Conservation (phyloP, 2,113 vertebrate genomes). For the Machaerirhynchus nigripectus region DNA sequence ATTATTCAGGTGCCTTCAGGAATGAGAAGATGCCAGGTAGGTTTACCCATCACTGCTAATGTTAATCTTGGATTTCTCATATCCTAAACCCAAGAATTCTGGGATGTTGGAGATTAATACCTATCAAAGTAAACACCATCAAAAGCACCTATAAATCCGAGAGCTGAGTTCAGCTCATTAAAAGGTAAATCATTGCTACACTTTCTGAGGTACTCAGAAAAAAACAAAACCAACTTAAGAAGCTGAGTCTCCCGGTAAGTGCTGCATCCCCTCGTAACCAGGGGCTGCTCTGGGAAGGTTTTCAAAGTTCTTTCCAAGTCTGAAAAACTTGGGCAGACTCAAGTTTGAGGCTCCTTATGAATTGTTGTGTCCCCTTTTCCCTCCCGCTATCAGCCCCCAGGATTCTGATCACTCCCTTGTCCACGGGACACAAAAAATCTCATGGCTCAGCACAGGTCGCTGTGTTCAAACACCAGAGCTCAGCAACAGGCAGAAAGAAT, state of each 20-base stretch:
- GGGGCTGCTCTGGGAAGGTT: background rate
- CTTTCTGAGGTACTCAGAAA: background rate
- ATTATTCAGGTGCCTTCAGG: background rate
- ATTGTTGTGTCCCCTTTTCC: background rate
- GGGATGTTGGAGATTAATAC: background rate
- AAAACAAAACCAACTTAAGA: accelerated
- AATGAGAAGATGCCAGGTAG: background rate
- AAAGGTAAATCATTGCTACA: background rate
- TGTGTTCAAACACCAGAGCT: background rate
- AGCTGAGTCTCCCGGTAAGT: background rate
- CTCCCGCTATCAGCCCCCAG: background rate
- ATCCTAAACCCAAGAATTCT: background rate
- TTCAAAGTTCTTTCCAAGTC: background rate
- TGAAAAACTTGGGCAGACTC: background rate
- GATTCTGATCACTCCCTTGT: background rate
- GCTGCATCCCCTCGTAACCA: accelerated
- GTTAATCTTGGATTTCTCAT: background rate
- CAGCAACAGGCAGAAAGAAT: background rate
- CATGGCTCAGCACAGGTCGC: background rate
- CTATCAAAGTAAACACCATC: background rate
- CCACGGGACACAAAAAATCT: background rate
- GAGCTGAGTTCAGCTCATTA: background rate
- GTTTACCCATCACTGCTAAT: background rate
- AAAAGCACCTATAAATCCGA: background rate
- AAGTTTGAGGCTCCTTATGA: background rate